A percentile compares a stretch with the other conserved stretches of the same genome.
phyloP scores from a whole-genome alignment of 2,797 vertebrate species.

The Trematomus bernacchii region DNA sequence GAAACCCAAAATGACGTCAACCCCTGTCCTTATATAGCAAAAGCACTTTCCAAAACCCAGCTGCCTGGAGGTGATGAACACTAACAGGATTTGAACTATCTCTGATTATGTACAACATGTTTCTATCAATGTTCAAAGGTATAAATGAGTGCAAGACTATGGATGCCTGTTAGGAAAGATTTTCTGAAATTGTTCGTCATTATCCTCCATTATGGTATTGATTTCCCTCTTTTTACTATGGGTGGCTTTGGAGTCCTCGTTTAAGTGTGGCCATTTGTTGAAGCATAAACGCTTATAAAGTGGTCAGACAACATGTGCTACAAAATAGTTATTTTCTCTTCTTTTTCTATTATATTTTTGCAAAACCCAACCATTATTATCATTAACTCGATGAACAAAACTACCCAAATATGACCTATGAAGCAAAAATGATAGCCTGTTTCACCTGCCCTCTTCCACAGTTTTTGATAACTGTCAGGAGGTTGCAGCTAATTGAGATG shows the following conservation, averaged over 20 bases:
- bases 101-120: neutral
- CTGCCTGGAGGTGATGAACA: neutral
- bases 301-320: too few relatives aligned
- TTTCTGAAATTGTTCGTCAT: neutral
- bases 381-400: neutral
- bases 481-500: constrained; percentile 19
- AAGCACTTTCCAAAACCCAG: neutral
- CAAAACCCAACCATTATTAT: neutral
- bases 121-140: neutral
- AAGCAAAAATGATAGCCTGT: neutral
- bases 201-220: neutral
- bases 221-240: neutral
- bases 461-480: constrained; percentile 2
- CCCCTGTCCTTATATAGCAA: neutral
- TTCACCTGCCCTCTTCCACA: neutral
- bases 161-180: neutral
- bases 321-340: too few relatives aligned
- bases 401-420: neutral
- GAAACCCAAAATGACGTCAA: neutral
- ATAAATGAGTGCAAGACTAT: neutral
- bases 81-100: neutral
- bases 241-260: neutral
- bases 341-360: too few relatives aligned
- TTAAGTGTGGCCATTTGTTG: neutral
- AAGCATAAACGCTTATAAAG: neutral